phyloP scores from a whole-genome alignment of 1,140 invertebrate species.

The Drosophila pandora region DNA sequence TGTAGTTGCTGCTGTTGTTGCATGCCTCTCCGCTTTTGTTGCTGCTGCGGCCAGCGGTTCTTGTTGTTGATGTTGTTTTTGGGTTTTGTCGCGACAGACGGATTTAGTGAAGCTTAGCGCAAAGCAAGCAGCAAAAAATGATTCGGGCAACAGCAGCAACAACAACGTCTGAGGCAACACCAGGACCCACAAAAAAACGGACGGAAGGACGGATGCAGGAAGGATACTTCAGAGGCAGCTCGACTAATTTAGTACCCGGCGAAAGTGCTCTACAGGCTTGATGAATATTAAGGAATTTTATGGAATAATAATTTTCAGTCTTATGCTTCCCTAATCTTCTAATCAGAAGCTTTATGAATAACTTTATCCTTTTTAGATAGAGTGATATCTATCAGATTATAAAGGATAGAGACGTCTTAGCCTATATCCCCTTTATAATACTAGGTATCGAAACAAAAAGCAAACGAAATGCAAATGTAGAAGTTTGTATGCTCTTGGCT shows the following conservation, averaged over 20 bases:
- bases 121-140: constrained; percentile 49
- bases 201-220: constrained; percentile 12
- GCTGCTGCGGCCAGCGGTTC: constrained; percentile 36
- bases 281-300: too few species aligned
- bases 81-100: constrained; percentile 65
- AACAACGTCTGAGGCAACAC: background rate
- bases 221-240: constrained; percentile 13
- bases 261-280: background rate
- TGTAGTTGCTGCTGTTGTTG: constrained; percentile 10
- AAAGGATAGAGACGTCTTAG: too few species aligned
- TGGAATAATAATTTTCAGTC: background rate
- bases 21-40: background rate
- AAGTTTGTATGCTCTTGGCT: constrained; percentile 45
- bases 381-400: too few species aligned
- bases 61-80: constrained; percentile 42
- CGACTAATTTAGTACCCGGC: constrained; percentile 28
- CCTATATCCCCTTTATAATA: too few species aligned
- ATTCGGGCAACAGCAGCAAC: constrained; percentile 22
- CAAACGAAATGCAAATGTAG: constrained; percentile 48
- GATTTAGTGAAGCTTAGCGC: constrained; percentile 69
- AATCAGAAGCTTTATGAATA: too few species aligned
- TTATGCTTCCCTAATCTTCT: too few species aligned
- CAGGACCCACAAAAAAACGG: background rate
- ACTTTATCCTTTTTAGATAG: too few species aligned
- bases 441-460: constrained; percentile 16